These are phyloP conservation scores for Falco novaeseelandiae DNA, from an alignment of 2,797 vertebrate species.

Conservation along the genomic window DNA sequence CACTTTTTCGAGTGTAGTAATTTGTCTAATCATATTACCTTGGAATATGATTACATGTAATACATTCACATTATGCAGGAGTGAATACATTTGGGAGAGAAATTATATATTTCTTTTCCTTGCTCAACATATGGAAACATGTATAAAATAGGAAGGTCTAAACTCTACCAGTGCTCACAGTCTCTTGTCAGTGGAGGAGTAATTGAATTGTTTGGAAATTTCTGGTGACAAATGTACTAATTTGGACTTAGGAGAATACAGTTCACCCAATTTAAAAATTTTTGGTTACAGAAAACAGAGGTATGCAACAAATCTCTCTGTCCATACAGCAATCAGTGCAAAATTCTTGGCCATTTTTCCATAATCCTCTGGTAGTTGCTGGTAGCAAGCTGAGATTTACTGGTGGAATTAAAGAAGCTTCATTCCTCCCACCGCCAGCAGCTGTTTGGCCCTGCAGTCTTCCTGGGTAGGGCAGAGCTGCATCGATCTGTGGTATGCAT, in stretches of 20 bases:
- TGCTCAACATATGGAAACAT: background rate
- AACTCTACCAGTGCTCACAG: background rate
- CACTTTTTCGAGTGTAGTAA: background rate
- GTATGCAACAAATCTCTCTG: background rate
- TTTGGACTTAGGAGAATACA: background rate
- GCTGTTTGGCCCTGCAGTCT: slow-evolving; percentile 2
- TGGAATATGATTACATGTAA: background rate
- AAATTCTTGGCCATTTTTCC: background rate
- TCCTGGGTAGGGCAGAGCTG: background rate
- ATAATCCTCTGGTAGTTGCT: background rate
- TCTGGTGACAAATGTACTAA: background rate
- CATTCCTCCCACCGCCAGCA: slow-evolving; percentile 8
- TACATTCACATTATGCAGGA: background rate
- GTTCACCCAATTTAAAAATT: background rate
- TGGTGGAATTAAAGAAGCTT: slow-evolving; percentile 5
- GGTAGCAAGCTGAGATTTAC: background rate
- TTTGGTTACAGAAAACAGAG: background rate
- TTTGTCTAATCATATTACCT: slow-evolving; percentile 4
- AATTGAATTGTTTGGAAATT: background rate
- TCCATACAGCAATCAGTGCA: background rate
- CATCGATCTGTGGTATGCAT: background rate
- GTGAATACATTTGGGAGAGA: background rate
- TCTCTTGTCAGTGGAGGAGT: background rate
- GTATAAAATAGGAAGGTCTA: background rate
- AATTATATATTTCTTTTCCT: background rate